Base-by-base conservation (phyloP, 2,888 invertebrate genomes). In the Lasioglossum oenotherae region DNA sequence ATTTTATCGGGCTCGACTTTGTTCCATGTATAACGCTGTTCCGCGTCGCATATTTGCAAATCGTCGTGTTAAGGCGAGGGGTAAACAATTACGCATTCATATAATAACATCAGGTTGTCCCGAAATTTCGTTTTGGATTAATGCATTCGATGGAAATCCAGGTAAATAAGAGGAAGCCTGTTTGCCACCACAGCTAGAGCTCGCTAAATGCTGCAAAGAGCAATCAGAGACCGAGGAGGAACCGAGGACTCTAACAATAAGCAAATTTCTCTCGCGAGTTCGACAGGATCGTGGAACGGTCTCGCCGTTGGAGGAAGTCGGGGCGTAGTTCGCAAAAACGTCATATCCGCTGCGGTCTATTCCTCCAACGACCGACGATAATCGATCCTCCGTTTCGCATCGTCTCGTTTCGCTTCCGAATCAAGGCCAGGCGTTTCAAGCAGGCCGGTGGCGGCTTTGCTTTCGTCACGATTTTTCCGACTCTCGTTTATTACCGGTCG, bases 381-480 rank as follows among this genome's bases (percentile, higher is more conserved):
- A 88, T 89, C 88, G 88, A 88, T 88, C 80, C 80, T 87, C 79
- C 85, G 90, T 89, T 89, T 81, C 86, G 87, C 88, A 75, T 87
- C 80, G 73, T 80, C 77, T 77, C 78, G 87, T 80, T 87, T 87
- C 84, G 80, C 80, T 82, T 57, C 74, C 82, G 82, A 87, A 89
- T 89, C 90, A 89, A 89, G 88, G 88, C 88, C 88, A 69, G 72
- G 38, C 76, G 53, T 69, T 69, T 12, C 38, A 38, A 69, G 38
- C 12, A 35, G 38, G 69, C 23, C 23, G 69, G 69, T 38, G 78
- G 74, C 78, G 73, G 67, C 60, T 27, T 27, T 46, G 35, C 81
- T 67, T 67, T 67, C 72, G 74, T 78, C 81, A n/a, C 79, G 88
- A 89, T 89, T 89, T 88, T 88, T 88, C 88, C 88, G 88, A 67